A percentile compares a stretch with the other conserved stretches of the same genome.
Evolutionary conservation across 2,888 invertebrate genomes (phyloP).

Genomic region (Lepidocyrtoides sp.): DNA sequence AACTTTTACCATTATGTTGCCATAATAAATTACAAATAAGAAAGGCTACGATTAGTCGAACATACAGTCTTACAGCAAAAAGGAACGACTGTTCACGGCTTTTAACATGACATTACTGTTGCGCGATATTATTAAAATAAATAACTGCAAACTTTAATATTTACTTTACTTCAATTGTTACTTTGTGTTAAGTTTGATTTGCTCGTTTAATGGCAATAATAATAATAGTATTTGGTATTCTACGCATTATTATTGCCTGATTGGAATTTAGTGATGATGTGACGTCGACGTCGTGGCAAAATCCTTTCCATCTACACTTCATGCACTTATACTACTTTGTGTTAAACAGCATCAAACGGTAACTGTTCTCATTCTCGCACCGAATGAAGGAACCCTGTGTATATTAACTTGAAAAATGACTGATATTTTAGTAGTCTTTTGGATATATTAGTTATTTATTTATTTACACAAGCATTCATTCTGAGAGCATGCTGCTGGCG

Average conservation of each 20-base stretch:
- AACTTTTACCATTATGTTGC: slow-evolving; percentile 74
- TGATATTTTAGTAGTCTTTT: slow-evolving; percentile 24
- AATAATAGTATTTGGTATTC: slow-evolving; percentile 33
- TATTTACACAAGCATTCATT: slow-evolving; percentile 25
- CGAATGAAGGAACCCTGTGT: slow-evolving; percentile 24
- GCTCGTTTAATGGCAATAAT: neutral
- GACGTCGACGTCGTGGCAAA: neutral
- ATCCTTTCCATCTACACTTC: slow-evolving; percentile 22
- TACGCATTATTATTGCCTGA: slow-evolving; percentile 18
- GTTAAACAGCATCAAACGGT: neutral
- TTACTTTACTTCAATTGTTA: slow-evolving; percentile 16
- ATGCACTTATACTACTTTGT: no score
- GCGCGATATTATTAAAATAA: slow-evolving; percentile 8
- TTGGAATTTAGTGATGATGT: slow-evolving; percentile 39
- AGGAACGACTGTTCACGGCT: neutral
- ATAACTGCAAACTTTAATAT: slow-evolving; percentile 35
- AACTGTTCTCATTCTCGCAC: slow-evolving; percentile 11
- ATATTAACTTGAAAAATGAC: neutral
- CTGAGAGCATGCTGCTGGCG: slow-evolving; percentile 6
- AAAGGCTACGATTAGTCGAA: slow-evolving; percentile 30
- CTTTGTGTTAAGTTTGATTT: neutral
- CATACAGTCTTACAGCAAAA: neutral
- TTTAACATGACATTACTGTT: neutral
- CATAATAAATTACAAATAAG: slow-evolving; percentile 69
- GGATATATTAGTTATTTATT: slow-evolving; percentile 15